These are phyloP conservation scores for Phoxinus phoxinus DNA, from an alignment of 2,113 vertebrate species.

Conservation along the genomic window DNA sequence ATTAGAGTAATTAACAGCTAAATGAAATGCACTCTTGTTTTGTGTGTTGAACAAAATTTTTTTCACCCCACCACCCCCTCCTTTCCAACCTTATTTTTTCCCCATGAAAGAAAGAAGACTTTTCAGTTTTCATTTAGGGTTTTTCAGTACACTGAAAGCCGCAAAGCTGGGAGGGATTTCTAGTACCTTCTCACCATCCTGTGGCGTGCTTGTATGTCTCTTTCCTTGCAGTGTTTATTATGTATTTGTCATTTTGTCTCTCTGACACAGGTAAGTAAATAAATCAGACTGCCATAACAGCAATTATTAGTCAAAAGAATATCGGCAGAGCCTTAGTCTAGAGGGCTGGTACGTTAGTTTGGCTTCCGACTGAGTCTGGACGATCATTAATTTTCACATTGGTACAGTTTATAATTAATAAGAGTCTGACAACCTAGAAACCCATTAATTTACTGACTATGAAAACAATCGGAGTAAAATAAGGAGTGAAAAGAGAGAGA, in stretches of 20 bases:
- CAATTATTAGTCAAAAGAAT: background rate
- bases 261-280: slow-evolving; percentile 56
- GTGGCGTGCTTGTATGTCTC: background rate
- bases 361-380: slow-evolving; percentile 38
- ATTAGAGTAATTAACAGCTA: slow-evolving; percentile 77
- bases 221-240: slow-evolving; percentile 5
- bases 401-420: slow-evolving; percentile 33
- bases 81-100: slow-evolving; percentile 44
- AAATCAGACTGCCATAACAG: slow-evolving; percentile 62
- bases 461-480: background rate
- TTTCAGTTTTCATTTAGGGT: slow-evolving; percentile 53
- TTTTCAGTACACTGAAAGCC: slow-evolving; percentile 58
- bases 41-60: slow-evolving; percentile 62
- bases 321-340: slow-evolving; percentile 31
- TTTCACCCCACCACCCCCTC: background rate
- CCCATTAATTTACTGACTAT: background rate
- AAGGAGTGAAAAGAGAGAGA: background rate
- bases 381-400: background rate
- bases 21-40: slow-evolving; percentile 74
- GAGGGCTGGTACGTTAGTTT: slow-evolving; percentile 47
- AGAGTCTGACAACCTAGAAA: background rate
- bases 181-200: background rate
- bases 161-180: background rate
- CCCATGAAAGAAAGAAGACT: slow-evolving; percentile 41
- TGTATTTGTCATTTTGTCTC: slow-evolving; percentile 61